phyloP scores from a whole-genome alignment of 2,113 vertebrate species.

The Struthio camelus region DNA sequence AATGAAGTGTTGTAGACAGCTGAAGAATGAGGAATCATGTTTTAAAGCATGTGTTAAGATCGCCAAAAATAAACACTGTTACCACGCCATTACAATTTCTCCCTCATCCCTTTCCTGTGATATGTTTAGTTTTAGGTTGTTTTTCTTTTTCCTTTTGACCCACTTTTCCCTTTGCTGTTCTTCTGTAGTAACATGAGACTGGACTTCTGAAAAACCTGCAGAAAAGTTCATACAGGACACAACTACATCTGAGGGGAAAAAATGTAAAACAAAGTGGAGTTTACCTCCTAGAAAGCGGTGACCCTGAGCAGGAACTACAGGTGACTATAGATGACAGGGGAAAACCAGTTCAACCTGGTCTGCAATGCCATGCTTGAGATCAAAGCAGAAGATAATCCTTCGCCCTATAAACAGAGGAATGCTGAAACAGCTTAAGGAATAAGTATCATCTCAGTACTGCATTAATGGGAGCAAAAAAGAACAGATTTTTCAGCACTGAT shows the following conservation, averaged over 20 bases:
- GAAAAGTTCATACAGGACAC: neutral
- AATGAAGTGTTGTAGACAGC: neutral
- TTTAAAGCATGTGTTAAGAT: neutral
- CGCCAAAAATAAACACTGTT: neutral
- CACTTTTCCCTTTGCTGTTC: neutral
- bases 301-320: neutral
- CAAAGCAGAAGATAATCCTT: neutral
- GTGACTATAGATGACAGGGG: neutral
- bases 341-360: neutral
- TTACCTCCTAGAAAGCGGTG: neutral
- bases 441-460: neutral
- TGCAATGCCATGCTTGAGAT: neutral
- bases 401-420: neutral
- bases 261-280: neutral
- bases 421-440: neutral
- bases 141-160: neutral
- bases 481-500: neutral
- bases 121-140: neutral
- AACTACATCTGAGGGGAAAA: neutral
- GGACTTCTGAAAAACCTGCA: neutral
- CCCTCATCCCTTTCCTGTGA: neutral
- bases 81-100: neutral
- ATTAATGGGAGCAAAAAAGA: neutral
- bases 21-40: neutral
- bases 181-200: neutral